Evolutionary conservation across 2,888 invertebrate species (phyloP).

Genomic region (Ectropis crepuscularia): DNA sequence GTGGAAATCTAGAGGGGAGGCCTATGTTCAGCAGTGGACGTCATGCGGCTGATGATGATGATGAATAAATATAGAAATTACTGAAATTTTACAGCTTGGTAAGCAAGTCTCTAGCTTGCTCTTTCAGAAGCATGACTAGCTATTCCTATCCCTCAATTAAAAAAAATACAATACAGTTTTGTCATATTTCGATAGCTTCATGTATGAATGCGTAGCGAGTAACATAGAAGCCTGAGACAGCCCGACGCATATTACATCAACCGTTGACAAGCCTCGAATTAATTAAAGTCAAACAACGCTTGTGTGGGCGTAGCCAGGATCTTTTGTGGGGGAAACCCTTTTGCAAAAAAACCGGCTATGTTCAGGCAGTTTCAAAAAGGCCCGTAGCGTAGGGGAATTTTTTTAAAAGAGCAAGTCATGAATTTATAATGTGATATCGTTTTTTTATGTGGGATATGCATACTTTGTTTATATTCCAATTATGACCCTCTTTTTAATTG

Average conservation of each 20-base stretch:
- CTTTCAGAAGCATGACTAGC: no score
- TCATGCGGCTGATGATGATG: no score
- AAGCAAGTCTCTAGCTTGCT: no score
- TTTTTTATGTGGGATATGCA: background rate
- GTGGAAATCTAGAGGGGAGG: no score
- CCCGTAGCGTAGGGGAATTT: background rate
- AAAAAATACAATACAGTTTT: no score
- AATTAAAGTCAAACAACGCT: constrained; percentile 82
- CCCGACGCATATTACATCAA: constrained; percentile 70
- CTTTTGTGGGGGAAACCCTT: constrained; percentile 13
- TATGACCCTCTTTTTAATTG: background rate
- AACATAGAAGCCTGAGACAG: constrained; percentile 73
- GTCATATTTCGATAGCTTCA: background rate
- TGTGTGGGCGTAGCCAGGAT: constrained; percentile 17
- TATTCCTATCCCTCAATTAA: no score
- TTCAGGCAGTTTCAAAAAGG: background rate
- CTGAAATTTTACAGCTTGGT: no score
- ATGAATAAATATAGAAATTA: no score
- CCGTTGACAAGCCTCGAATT: constrained; percentile 81
- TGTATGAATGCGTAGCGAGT: background rate
- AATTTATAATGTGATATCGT: background rate
- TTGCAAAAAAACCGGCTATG: constrained; percentile 5
- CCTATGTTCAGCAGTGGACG: no score
- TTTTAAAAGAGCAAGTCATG: background rate
- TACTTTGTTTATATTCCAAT: background rate